Percentiles rank a stretch among this genome's conserved stretches.
Evolutionary conservation across 2,797 vertebrate species (phyloP).

Genomic region (Syngnathus acus): DNA sequence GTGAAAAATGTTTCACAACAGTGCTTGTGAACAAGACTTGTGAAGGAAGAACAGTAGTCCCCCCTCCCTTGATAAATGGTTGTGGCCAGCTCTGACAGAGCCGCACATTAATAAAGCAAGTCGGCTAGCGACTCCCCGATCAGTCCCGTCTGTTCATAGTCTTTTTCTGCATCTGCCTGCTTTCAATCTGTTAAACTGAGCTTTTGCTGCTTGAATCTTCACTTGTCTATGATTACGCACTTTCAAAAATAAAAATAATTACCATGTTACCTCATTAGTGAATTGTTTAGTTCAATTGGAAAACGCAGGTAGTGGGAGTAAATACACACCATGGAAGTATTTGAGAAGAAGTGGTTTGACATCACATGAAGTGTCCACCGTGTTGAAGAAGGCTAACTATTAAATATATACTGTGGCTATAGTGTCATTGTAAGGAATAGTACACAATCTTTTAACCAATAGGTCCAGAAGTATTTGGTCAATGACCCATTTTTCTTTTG

Average conservation of each 20-base stretch:
- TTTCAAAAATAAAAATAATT: not conserved
- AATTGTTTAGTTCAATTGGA: not conserved
- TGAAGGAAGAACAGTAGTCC: not conserved
- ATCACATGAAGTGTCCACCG: not conserved
- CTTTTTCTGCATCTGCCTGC: too few relatives aligned
- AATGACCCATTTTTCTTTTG: not conserved
- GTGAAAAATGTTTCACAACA: too few relatives aligned
- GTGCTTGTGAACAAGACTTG: too few relatives aligned
- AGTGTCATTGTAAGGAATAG: not conserved
- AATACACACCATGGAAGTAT: not conserved
- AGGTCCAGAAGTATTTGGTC: conserved; percentile 1
- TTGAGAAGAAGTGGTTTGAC: not conserved
- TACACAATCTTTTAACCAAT: not conserved
- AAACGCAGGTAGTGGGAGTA: not conserved
- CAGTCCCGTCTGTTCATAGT: too few relatives aligned
- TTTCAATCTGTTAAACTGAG: too few relatives aligned
- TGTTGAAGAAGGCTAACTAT: not conserved
- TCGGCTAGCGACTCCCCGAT: too few relatives aligned
- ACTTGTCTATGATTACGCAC: not conserved
- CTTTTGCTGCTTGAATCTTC: too few relatives aligned
- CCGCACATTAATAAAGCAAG: too few relatives aligned
- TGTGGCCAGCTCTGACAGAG: not conserved
- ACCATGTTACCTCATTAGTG: not conserved
- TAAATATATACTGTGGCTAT: not conserved
- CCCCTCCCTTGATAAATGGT: not conserved